A percentile compares a stretch with the other conserved stretches of the same genome.
Evolutionary conservation across 2,888 invertebrate genomes (phyloP).

Genomic region (Drosophila neonasuta): DNA sequence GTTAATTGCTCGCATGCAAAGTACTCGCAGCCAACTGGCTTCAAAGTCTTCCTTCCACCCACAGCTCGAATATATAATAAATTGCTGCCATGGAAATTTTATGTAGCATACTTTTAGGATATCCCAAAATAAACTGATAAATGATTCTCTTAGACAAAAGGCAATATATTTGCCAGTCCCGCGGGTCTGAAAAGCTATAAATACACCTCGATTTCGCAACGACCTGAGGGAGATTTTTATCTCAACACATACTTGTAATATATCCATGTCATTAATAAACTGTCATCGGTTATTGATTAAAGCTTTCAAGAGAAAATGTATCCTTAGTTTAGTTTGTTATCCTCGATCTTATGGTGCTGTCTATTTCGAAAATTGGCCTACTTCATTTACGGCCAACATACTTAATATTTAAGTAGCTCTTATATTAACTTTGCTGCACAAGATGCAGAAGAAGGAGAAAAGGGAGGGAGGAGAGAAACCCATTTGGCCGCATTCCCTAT

Average conservation of each 20-base stretch:
- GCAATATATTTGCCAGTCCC: neutral
- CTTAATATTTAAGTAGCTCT: slow-evolving; percentile 69
- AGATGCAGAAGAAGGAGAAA: neutral
- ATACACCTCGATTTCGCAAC: neutral
- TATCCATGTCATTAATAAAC: slow-evolving; percentile 25
- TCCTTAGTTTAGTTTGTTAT: slow-evolving; percentile 1
- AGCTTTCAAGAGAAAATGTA: slow-evolving; percentile 20
- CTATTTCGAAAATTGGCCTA: slow-evolving; percentile 13
- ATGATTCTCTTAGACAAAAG: neutral
- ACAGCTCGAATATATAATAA: neutral
- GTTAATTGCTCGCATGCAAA: slow-evolving; percentile 11
- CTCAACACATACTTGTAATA: neutral
- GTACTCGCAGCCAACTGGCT: slow-evolving; percentile 1
- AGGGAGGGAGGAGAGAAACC: slow-evolving; percentile 13
- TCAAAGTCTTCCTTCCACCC: neutral
- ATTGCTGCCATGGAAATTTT: neutral
- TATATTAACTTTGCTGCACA: slow-evolving; percentile 33
- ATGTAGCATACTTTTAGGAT: neutral
- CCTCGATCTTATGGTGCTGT: slow-evolving; percentile 11
- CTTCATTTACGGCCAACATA: slow-evolving; percentile 45
- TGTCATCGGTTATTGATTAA: slow-evolving; percentile 35
- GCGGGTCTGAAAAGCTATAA: neutral
- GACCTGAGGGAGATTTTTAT: slow-evolving; percentile 1
- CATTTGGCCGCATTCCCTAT: slow-evolving; percentile 52
- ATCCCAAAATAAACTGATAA: neutral